A percentile compares a stretch with the other conserved stretches of the same genome.
Conservation (phyloP, 2,888 invertebrate species). For the Escarpia spicata region DNA sequence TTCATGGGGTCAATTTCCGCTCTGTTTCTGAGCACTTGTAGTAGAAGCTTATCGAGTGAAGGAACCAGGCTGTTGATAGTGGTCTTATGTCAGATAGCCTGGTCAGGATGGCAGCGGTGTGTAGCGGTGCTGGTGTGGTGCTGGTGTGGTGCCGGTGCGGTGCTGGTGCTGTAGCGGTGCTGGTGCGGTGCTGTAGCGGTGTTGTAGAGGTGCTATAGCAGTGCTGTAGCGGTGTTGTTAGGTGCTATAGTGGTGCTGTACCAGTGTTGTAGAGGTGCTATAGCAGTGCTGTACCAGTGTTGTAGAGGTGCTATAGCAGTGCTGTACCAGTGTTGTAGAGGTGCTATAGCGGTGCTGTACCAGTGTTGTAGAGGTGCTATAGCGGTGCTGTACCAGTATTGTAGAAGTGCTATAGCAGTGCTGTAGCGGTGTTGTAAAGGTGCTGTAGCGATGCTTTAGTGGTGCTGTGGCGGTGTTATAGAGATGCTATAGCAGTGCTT, state of each 20-base stretch:
- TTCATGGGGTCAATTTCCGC: slow-evolving; percentile 11
- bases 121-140: background rate
- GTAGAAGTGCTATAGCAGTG: background rate
- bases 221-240: background rate
- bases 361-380: background rate
- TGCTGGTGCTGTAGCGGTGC: background rate
- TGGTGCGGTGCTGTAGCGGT: background rate
- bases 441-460: too few species aligned
- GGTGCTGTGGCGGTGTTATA: too few species aligned
- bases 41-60: background rate
- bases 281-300: too few species aligned
- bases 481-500: background rate
- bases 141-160: background rate
- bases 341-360: background rate
- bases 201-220: background rate
- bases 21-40: background rate
- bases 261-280: background rate
- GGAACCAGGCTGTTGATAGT: background rate
- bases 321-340: background rate
- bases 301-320: background rate
- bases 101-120: background rate
- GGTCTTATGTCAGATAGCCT: background rate
- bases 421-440: too few species aligned
- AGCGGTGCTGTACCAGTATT: too few species aligned
- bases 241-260: background rate